Evolutionary conservation across 2,888 invertebrate species (phyloP).

Genomic region (Leptura quadrifasciata): DNA sequence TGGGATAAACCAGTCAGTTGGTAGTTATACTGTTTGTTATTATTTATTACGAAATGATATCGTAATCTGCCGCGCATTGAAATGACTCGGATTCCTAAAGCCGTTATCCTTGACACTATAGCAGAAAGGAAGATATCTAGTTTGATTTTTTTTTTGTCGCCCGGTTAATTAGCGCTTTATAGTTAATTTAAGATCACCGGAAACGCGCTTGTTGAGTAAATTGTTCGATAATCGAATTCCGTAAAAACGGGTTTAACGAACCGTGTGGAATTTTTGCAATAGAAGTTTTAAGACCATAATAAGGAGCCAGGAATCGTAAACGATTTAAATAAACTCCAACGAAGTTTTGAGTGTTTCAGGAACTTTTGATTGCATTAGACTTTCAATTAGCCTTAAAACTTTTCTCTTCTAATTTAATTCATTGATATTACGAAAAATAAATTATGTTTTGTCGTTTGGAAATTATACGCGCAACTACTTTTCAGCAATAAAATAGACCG

Average conservation of each 20-base stretch:
- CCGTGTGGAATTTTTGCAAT: constrained; percentile 2
- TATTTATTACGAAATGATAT: constrained; percentile 36
- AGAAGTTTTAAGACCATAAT: not conserved
- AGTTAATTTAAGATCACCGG: not conserved
- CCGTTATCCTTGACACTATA: constrained; percentile 42
- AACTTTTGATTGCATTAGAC: no score
- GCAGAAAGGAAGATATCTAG: constrained; percentile 23
- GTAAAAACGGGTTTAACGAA: constrained; percentile 17
- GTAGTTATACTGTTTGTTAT: constrained; percentile 25
- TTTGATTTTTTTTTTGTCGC: not conserved
- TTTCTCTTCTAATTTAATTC: no score
- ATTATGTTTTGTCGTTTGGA: no score
- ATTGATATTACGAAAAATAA: no score
- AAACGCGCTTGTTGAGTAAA: constrained; percentile 5
- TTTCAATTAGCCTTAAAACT: no score
- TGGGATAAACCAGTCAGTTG: constrained; percentile 34
- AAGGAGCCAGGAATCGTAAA: not conserved
- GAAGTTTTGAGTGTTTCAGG: no score
- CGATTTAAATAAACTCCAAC: not conserved
- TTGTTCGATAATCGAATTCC: constrained; percentile 19
- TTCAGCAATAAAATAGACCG: no score
- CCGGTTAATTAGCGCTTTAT: constrained; percentile 4
- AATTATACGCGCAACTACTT: no score
- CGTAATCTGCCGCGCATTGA: constrained; percentile 36
- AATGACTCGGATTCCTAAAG: constrained; percentile 41